Percentiles rank a stretch among this genome's conserved stretches.
Conservation (phyloP, 2,797 vertebrate genomes). For the Uromys caudimaculatus region DNA sequence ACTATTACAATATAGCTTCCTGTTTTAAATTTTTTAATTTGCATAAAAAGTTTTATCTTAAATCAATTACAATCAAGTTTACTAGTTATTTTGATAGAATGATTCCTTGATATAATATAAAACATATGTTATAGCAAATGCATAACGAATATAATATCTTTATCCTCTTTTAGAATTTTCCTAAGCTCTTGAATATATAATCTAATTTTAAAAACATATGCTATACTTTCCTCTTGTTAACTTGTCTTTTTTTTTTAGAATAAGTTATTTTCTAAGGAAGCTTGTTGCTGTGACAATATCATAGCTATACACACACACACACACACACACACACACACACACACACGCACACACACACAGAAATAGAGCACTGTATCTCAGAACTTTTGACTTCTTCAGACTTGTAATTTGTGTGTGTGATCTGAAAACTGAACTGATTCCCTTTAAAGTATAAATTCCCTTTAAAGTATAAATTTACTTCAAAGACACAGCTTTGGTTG, state of each 20-base stretch:
- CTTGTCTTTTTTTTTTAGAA: not conserved
- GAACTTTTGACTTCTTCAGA: constrained; percentile 70
- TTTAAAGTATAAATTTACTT: constrained; percentile 73
- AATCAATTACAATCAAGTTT: not conserved
- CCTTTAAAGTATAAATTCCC: constrained; percentile 57
- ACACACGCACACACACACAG: not conserved
- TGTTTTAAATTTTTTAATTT: not conserved
- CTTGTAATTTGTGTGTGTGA: constrained; percentile 52
- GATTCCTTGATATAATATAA: not conserved
- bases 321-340: not conserved
- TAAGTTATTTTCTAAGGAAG: constrained; percentile 55
- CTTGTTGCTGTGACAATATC: not conserved
- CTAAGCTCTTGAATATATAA: constrained; percentile 50
- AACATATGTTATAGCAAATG: constrained; percentile 41
- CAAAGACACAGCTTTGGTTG: constrained; percentile 63
- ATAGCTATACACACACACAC: not conserved
- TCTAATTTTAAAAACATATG: not conserved
- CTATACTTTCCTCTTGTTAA: too few relatives aligned
- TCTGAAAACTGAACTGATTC: constrained; percentile 50
- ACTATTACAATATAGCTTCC: not conserved
- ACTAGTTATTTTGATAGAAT: not conserved
- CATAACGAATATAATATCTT: not conserved
- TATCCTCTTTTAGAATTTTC: not conserved
- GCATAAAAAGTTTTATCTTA: constrained; percentile 11
- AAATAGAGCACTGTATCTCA: constrained; percentile 6